phyloP scores from a whole-genome alignment of 2,113 vertebrate species.

The Tinamus guttatus region DNA sequence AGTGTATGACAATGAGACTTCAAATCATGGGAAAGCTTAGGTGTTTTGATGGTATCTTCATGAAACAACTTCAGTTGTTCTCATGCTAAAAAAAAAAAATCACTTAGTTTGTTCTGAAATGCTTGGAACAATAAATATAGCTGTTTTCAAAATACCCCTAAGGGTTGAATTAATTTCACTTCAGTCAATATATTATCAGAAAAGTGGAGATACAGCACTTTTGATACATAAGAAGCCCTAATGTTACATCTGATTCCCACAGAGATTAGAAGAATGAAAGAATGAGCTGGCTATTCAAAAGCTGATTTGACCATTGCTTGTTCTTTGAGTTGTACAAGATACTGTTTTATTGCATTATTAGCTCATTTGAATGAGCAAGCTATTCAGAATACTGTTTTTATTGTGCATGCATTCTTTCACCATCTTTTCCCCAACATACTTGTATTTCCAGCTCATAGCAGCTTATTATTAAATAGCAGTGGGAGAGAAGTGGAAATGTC shows the following conservation, averaged over 20 bases:
- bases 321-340: background rate
- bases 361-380: background rate
- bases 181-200: background rate
- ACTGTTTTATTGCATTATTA: background rate
- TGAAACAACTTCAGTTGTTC: background rate
- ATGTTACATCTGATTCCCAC: background rate
- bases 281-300: background rate
- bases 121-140: background rate
- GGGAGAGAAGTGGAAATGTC: background rate
- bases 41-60: background rate
- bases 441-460: accelerated
- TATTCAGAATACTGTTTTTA: background rate
- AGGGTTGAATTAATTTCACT: background rate
- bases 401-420: background rate
- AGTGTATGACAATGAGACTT: background rate
- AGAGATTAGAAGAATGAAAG: background rate
- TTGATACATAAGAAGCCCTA: accelerated
- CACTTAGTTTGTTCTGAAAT: background rate
- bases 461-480: background rate
- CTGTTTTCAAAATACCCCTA: background rate
- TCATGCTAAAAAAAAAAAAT: background rate
- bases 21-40: background rate
- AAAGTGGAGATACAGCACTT: background rate
- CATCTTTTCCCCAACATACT: background rate
- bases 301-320: background rate